Evolutionary conservation across 2,888 invertebrate species (phyloP).

Genomic region (Brachynemurus nebulosus): DNA sequence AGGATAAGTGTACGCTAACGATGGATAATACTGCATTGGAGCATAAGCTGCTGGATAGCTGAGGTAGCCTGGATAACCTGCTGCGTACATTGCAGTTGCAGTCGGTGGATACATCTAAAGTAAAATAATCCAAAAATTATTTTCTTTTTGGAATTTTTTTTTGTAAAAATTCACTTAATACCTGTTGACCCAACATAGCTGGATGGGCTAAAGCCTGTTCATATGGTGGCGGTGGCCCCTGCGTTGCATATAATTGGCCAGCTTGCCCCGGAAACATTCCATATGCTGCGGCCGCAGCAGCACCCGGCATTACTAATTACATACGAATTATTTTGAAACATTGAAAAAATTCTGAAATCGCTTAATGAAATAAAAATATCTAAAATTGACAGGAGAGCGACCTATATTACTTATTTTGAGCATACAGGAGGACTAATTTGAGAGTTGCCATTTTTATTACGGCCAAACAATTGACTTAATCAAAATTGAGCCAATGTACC

Average conservation of each 20-base stretch:
- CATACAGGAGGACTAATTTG: too few relatives aligned
- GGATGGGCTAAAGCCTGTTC: constrained; percentile 55
- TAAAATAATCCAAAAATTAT: constrained; percentile 10
- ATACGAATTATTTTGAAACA: not conserved
- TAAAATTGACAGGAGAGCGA: too few relatives aligned
- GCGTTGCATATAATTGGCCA: constrained; percentile 47
- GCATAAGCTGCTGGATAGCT: constrained; percentile 62
- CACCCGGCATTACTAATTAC: constrained; percentile 27
- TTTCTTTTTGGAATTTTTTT: constrained; percentile 1
- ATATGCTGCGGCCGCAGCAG: constrained; percentile 29
- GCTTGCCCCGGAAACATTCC: constrained; percentile 35
- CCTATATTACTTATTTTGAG: too few relatives aligned
- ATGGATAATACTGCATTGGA: constrained; percentile 57
- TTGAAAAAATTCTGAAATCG: too few relatives aligned
- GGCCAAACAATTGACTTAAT: too few relatives aligned
- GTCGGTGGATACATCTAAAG: constrained; percentile 53
- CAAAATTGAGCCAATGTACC: too few relatives aligned
- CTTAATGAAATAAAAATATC: too few relatives aligned
- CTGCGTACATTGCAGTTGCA: constrained; percentile 50
- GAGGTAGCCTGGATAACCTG: constrained; percentile 57
- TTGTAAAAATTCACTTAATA: constrained; percentile 19
- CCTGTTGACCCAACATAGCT: constrained; percentile 36
- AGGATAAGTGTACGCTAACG: constrained; percentile 44
- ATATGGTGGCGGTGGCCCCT: constrained; percentile 52
- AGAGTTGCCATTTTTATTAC: too few relatives aligned